A percentile compares a stretch with the other conserved stretches of the same genome.
Evolutionary conservation across 92 coral and sea anemone genomes (phyloP).

Genomic region (Zoanthus sansibaricus): DNA sequence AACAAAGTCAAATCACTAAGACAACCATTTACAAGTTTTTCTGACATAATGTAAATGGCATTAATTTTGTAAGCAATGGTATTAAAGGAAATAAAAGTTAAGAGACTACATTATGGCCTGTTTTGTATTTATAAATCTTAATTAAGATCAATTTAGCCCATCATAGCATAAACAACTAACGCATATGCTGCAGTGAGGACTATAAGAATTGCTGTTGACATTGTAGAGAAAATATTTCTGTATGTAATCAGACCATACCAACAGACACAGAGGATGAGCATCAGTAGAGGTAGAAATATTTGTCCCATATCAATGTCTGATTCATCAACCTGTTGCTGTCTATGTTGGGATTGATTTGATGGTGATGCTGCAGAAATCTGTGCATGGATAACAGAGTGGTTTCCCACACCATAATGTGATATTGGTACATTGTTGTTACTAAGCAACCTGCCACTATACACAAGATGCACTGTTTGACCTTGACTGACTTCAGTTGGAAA

Average conservation of each 20-base stretch:
- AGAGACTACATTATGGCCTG: background rate
- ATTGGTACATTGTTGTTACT: conserved; percentile 71
- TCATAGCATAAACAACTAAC: conserved; percentile 78
- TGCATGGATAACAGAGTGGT: conserved; percentile 92
- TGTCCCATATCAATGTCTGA: conserved; percentile 87
- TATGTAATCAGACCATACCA: conserved; percentile 92
- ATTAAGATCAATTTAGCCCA: background rate
- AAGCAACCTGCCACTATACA: conserved; percentile 89
- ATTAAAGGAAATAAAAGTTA: no score
- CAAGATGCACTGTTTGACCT: conserved; percentile 87
- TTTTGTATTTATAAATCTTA: background rate
- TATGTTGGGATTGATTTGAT: conserved; percentile 45
- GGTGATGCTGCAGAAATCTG: conserved; percentile 76
- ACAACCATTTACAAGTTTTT: no score
- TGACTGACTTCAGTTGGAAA: conserved; percentile 78
- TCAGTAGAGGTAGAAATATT: conserved; percentile 83
- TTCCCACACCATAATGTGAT: conserved; percentile 80
- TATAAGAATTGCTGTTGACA: conserved; percentile 85
- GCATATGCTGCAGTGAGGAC: conserved; percentile 87
- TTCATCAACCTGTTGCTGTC: conserved; percentile 37
- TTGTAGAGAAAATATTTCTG: conserved; percentile 81
- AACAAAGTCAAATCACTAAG: no score
- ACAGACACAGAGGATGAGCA: conserved; percentile 72
- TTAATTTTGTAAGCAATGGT: no score
- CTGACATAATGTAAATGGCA: background rate